Percentiles rank a stretch among this genome's conserved stretches.
Conservation (phyloP, 1,140 invertebrate genomes). For the Hylaeus volcanicus region DNA sequence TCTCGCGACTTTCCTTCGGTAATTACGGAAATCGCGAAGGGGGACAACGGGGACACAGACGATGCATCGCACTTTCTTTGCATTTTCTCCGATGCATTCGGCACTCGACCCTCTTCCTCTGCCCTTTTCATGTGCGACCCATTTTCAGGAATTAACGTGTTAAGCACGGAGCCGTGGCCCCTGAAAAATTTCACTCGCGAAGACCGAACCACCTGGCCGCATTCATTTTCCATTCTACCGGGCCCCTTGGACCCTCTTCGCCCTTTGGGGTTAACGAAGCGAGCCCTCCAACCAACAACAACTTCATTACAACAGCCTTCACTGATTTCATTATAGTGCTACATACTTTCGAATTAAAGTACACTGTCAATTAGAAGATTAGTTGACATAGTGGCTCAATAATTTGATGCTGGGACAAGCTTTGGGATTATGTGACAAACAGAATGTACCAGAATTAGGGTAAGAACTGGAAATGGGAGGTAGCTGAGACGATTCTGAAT, state of each 20-base stretch:
- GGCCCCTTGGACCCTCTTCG: not conserved
- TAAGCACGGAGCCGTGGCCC: conserved; percentile 23
- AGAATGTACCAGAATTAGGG: too few species aligned
- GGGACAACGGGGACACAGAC: not conserved
- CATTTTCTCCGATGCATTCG: conserved; percentile 22
- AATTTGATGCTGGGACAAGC: too few species aligned
- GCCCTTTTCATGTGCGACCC: conserved; percentile 13
- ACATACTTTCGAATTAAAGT: too few species aligned
- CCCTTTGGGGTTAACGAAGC: conserved; percentile 28
- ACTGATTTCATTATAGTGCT: too few species aligned
- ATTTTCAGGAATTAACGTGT: conserved; percentile 21
- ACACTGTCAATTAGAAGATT: too few species aligned
- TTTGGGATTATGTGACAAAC: too few species aligned
- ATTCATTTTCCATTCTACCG: conserved; percentile 12
- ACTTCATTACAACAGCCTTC: too few species aligned
- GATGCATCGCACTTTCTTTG: not conserved
- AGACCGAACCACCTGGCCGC: not conserved
- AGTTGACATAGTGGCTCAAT: too few species aligned
- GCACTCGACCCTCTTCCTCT: conserved; percentile 23
- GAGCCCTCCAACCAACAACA: not conserved
- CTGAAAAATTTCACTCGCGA: not conserved
- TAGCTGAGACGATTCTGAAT: too few species aligned
- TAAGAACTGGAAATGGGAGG: too few species aligned
- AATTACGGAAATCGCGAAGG: conserved; percentile 23
- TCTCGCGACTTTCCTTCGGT: conserved; percentile 20